A percentile compares a stretch with the other conserved stretches of the same genome.
Evolutionary conservation across 1,140 invertebrate genomes (phyloP).

Genomic region (Bombus terrestris): DNA sequence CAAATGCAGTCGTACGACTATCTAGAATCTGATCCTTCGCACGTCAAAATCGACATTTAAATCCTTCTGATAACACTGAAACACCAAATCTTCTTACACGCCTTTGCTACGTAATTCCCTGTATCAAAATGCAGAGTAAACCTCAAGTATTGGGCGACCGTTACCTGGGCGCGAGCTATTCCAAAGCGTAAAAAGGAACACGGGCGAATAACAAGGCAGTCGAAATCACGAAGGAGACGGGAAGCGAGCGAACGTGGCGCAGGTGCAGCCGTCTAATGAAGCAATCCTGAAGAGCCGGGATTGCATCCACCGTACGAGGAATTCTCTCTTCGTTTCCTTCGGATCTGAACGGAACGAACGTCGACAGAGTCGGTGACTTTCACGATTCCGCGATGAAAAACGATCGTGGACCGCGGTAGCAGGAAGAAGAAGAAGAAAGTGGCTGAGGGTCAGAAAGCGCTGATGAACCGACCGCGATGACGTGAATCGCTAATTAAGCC

Average conservation of each 20-base stretch:
- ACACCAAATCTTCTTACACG: background rate
- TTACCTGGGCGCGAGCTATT: background rate
- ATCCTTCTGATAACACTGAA: background rate
- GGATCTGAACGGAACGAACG: conserved; percentile 2
- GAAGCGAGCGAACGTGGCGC: conserved; percentile 21
- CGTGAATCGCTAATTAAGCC: conserved; percentile 75
- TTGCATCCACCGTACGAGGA: conserved; percentile 28
- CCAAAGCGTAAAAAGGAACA: background rate
- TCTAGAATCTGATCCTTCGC: too few relatives aligned
- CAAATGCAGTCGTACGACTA: too few relatives aligned
- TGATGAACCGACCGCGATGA: conserved; percentile 41
- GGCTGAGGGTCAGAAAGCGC: conserved; percentile 1
- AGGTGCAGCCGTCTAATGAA: conserved; percentile 64
- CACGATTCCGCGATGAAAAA: conserved; percentile 41
- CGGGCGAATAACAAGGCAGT: conserved; percentile 11
- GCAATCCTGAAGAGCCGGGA: conserved; percentile 53
- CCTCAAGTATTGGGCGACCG: background rate
- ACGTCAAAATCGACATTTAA: background rate
- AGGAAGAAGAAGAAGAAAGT: conserved; percentile 36
- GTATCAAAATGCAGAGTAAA: too few relatives aligned
- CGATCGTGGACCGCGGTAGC: background rate
- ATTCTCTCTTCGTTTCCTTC: conserved; percentile 1
- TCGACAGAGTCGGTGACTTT: background rate
- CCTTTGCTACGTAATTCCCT: too few relatives aligned
- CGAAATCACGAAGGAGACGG: conserved; percentile 5